Base-by-base conservation (phyloP, 1,140 invertebrate genomes). In the Aphaenogaster ashmeadi region DNA sequence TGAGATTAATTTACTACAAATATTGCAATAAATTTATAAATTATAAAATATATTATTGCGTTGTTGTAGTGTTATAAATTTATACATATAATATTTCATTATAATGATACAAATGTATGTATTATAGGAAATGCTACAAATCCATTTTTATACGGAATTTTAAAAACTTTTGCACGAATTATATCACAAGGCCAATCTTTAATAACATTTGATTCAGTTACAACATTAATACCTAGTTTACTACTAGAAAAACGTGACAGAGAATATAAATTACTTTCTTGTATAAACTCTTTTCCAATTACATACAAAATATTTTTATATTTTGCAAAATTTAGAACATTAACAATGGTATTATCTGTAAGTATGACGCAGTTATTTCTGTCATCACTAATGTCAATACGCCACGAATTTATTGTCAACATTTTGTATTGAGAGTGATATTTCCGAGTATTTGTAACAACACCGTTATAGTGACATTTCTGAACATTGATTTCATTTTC, bases 191-290 rank as follows among this genome's bases (percentile, higher is more conserved):
- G 54, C 18, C 54, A 56, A 56, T 56, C 54, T 56, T 56, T 56
- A 56, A 56, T 56, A 56, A 56, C n/a, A 56, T 56, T 56, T 56
- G n/a, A 56, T 56, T 27, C 54, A 56, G 54, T 56, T 56, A 56
- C 18, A 56, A 56, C 5, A 56, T 56, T 56, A 56, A 56, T 56
- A 56, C 54, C n/a, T 56, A 56, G 18, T 56, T 56, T 56, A 56
- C 54, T 56, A 56, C 54, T 56, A 56, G 54, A 56, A 56, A 56
- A 56, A 56, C 5, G 15, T 56, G 54, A 18, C 54, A 56, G 54
- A 56, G 7, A 56, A 56, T 56, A 56, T 56, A 56, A n/a, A 56
- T 56, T 4, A 56, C 7, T 56, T n/a, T 56, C n/a, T 56, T 56
- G 54, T 56, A 56, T 56, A n/a, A 5, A n/a, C 54, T 56, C 7